Evolutionary conservation across 2,888 invertebrate genomes (phyloP).

Genomic region (Hirtodrosophila duncani): DNA sequence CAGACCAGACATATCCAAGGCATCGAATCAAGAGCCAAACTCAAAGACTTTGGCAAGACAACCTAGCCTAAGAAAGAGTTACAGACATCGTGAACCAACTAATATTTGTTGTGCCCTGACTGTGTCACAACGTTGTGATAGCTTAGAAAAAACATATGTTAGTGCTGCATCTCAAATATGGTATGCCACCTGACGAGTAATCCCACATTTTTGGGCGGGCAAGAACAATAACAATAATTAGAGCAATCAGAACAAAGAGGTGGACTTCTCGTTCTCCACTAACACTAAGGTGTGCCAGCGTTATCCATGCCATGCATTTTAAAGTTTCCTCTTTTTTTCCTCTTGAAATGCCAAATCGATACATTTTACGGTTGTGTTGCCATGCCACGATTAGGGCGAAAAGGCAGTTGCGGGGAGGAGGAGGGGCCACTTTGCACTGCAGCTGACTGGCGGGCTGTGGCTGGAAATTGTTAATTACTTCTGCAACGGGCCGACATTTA

Average conservation of each 20-base stretch:
- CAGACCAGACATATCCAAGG: too few species aligned
- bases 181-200: too few species aligned
- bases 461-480: conserved; percentile 57
- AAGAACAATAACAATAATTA: neutral
- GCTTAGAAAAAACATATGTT: too few species aligned
- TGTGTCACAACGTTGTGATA: too few species aligned
- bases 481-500: conserved; percentile 50
- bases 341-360: conserved; percentile 45
- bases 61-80: too few species aligned
- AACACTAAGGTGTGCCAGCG: too few species aligned
- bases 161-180: too few species aligned
- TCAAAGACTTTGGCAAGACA: too few species aligned
- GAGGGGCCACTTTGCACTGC: conserved; percentile 7
- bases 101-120: too few species aligned
- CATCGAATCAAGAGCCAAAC: too few species aligned
- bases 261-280: neutral
- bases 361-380: conserved; percentile 21
- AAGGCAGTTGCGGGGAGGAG: neutral
- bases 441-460: conserved; percentile 27
- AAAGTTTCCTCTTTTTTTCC: conserved; percentile 4
- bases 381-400: conserved; percentile 11
- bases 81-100: too few species aligned
- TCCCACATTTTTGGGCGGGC: too few species aligned
- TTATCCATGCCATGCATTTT: conserved; percentile 3
- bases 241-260: conserved; percentile 1